These are phyloP conservation scores for Chloropsis hardwickii DNA, from an alignment of 2,113 vertebrate species.

Conservation along the genomic window DNA sequence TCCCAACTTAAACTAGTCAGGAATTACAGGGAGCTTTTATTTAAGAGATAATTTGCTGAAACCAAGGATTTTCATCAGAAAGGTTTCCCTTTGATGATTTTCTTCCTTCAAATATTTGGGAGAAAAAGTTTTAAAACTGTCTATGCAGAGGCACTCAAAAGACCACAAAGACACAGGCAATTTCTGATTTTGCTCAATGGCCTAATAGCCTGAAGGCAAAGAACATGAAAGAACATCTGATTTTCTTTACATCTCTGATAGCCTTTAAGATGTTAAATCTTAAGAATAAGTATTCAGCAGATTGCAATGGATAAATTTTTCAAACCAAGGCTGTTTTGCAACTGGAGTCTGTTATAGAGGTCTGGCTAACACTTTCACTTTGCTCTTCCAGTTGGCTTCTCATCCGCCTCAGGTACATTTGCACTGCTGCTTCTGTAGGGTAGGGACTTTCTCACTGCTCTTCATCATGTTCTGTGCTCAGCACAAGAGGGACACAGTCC, in stretches of 20 bases:
- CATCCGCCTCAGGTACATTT: neutral
- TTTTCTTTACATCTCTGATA: neutral
- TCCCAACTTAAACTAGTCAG: neutral
- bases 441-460: neutral
- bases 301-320: neutral
- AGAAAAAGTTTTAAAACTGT: neutral
- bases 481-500: neutral
- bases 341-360: neutral
- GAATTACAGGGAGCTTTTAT: neutral
- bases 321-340: neutral
- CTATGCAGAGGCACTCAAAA: neutral
- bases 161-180: accelerated
- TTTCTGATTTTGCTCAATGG: neutral
- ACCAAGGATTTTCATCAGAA: neutral
- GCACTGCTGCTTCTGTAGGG: neutral
- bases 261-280: neutral
- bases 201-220: neutral
- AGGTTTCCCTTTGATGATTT: neutral
- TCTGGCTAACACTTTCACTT: neutral
- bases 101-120: neutral
- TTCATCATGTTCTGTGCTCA: neutral
- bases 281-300: neutral
- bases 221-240: neutral
- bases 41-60: neutral
- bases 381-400: neutral